Evolutionary conservation across 2,888 invertebrate species (phyloP).

Genomic region (Platyscelio sp.): DNA sequence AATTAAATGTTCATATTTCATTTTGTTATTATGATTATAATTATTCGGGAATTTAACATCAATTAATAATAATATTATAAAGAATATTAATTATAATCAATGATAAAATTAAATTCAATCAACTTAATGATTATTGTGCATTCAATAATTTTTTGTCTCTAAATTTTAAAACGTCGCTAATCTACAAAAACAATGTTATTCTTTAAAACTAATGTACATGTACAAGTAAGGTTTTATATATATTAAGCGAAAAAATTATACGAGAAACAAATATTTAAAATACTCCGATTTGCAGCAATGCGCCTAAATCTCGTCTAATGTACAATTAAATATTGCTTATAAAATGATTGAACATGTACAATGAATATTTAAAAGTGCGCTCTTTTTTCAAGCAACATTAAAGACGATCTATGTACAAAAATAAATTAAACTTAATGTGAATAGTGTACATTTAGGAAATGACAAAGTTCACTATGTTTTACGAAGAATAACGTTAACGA

Average conservation of each 20-base stretch:
- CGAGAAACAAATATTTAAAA: conserved; percentile 3
- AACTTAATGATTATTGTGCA: no score
- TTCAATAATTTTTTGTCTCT: no score
- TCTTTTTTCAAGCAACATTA: conserved; percentile 53
- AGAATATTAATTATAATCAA: no score
- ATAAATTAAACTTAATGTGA: conserved; percentile 66
- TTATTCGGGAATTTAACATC: no score
- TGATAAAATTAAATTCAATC: no score
- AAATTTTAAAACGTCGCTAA: neutral
- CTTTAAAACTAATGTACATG: conserved; percentile 7
- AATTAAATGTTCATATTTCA: no score
- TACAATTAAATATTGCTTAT: conserved; percentile 46
- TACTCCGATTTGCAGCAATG: conserved; percentile 23
- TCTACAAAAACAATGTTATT: neutral
- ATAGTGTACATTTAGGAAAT: conserved; percentile 67
- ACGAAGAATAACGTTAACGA: conserved; percentile 47
- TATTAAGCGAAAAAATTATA: conserved; percentile 13
- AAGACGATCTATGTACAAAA: conserved; percentile 64
- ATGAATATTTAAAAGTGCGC: conserved; percentile 44
- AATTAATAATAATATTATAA: no score
- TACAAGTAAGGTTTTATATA: conserved; percentile 18
- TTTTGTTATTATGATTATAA: no score
- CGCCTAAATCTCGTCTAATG: conserved; percentile 13
- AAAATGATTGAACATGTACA: conserved; percentile 19
- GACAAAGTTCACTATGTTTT: conserved; percentile 38